A percentile compares a stretch with the other conserved stretches of the same genome.
These are phyloP conservation scores for Xenus cinereus DNA, from an alignment of 2,113 vertebrate genomes.

Conservation along the genomic window DNA sequence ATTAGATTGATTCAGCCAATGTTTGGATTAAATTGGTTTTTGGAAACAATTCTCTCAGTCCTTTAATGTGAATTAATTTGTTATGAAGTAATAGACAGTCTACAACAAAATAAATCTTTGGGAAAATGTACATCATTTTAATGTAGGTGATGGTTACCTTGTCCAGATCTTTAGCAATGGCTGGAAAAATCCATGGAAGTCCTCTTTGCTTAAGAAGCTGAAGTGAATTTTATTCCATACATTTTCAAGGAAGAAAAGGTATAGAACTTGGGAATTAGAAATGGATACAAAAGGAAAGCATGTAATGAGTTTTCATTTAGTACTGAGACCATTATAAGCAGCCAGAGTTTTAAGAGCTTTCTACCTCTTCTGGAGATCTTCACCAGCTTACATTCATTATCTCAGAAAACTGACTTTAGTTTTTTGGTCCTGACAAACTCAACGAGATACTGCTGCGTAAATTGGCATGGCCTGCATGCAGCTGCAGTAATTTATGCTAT, in stretches of 20 bases:
- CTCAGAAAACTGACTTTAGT: neutral
- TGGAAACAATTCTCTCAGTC: neutral
- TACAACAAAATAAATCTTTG: neutral
- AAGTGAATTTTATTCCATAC: neutral
- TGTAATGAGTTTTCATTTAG: neutral
- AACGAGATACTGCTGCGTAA: neutral
- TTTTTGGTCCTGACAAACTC: neutral
- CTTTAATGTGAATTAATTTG: neutral
- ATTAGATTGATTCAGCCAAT: neutral
- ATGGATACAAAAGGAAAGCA: neutral
- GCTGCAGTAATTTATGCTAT: neutral
- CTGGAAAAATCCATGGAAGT: neutral
- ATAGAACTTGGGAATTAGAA: neutral
- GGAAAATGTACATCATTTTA: neutral
- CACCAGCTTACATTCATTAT: neutral
- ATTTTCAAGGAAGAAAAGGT: neutral
- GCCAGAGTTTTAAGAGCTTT: neutral
- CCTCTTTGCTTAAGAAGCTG: neutral
- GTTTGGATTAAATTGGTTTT: neutral
- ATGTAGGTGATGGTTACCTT: neutral
- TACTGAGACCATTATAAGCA: neutral
- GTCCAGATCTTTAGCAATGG: neutral
- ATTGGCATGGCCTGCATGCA: neutral
- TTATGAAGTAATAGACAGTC: neutral
- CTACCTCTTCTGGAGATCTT: neutral